phyloP scores from a whole-genome alignment of 2,113 vertebrate species.

The Tetraodon nigroviridis region DNA sequence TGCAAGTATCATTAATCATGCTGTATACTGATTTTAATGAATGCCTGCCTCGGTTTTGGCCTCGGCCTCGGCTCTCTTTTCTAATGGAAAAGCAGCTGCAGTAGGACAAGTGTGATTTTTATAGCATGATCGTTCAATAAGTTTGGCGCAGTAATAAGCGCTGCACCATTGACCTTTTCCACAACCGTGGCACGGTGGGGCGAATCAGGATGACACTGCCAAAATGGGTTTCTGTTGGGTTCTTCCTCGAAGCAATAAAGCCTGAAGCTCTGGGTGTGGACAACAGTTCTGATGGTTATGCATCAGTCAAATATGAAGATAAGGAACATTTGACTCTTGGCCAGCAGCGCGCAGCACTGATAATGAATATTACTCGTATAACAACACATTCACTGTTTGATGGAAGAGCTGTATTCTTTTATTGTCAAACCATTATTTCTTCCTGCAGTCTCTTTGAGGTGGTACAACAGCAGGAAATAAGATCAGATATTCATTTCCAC shows the following conservation, averaged over 20 bases:
- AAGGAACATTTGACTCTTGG: neutral
- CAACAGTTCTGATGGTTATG: too few relatives aligned
- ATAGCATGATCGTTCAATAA: constrained; percentile 11
- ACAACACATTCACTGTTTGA: constrained; percentile 1
- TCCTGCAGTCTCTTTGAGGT: too few relatives aligned
- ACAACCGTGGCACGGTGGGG: constrained; percentile 5
- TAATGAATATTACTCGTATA: constrained; percentile 4
- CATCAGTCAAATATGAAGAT: too few relatives aligned
- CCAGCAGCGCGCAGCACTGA: neutral
- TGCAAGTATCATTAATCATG: constrained; percentile 73
- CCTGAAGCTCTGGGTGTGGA: neutral
- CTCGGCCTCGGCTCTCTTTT: too few relatives aligned
- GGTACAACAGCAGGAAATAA: neutral
- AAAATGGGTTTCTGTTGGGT: neutral
- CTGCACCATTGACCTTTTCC: constrained; percentile 14
- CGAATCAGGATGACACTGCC: neutral
- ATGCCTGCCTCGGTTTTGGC: constrained; percentile 46
- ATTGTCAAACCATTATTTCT: too few relatives aligned
- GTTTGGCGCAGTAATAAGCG: constrained; percentile 35
- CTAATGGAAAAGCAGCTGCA: neutral
- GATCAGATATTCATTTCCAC: constrained; percentile 13
- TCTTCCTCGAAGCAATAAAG: constrained; percentile 15
- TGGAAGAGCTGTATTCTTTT: too few relatives aligned
- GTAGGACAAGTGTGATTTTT: constrained; percentile 37
- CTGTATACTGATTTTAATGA: constrained; percentile 71